Evolutionary conservation across 1,140 invertebrate species (phyloP).

Genomic region (Formica selysi): DNA sequence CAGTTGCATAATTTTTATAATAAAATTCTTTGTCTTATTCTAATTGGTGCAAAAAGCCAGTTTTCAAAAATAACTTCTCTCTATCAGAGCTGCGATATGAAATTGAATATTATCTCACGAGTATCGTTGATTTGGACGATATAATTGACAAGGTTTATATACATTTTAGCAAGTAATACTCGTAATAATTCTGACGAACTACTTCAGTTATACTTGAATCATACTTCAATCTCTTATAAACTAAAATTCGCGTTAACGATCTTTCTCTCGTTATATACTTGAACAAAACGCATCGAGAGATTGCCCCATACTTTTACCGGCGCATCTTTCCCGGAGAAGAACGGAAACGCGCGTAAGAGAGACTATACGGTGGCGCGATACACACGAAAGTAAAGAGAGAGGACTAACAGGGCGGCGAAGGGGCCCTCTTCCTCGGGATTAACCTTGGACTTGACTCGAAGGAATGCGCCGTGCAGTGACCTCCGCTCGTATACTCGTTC

Average conservation of each 20-base stretch:
- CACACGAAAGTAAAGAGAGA: slow-evolving; percentile 31
- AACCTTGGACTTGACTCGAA: slow-evolving; percentile 84
- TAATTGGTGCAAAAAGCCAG: background rate
- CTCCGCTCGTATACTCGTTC: slow-evolving; percentile 26
- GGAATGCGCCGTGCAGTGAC: slow-evolving; percentile 84
- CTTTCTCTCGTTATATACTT: background rate
- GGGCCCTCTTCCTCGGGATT: slow-evolving; percentile 71
- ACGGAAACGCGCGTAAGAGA: slow-evolving; percentile 25
- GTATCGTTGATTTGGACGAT: background rate
- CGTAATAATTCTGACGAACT: background rate
- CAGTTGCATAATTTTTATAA: background rate
- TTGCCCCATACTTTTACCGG: background rate
- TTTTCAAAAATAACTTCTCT: background rate
- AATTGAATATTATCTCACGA: background rate
- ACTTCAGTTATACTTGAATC: no score
- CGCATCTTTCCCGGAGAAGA: background rate
- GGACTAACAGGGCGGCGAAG: slow-evolving; percentile 42
- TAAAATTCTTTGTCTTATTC: background rate
- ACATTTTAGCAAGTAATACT: background rate
- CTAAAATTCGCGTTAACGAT: background rate
- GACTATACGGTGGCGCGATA: background rate
- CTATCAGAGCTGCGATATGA: background rate
- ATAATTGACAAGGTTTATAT: background rate
- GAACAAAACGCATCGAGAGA: background rate
- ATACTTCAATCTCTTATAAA: background rate